A percentile compares a stretch with the other conserved stretches of the same genome.
Conservation (phyloP, 2,113 vertebrate species). For the Pterophyllum scalare region DNA sequence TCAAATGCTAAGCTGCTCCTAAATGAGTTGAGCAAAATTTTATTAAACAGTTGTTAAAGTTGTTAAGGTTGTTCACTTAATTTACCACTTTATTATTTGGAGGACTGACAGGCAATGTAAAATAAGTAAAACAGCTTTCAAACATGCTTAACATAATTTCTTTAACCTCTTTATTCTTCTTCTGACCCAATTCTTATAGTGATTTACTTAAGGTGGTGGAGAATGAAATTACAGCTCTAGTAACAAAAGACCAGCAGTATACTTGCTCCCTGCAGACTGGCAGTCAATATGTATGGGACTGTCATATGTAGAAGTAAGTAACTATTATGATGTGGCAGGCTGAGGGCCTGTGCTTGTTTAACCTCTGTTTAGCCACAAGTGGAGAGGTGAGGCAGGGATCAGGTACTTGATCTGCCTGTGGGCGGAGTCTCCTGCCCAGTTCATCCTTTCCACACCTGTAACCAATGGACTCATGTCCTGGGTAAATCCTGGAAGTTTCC, state of each 20-base stretch:
- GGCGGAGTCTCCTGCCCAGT: neutral
- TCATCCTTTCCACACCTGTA: neutral
- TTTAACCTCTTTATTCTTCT: neutral
- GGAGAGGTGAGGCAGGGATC: neutral
- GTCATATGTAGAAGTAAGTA: neutral
- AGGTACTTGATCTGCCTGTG: neutral
- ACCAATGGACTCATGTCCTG: neutral
- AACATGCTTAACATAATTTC: neutral
- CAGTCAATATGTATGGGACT: neutral
- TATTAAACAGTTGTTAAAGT: neutral
- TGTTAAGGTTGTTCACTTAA: neutral
- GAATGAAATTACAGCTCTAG: neutral
- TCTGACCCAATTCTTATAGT: neutral
- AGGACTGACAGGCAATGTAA: neutral
- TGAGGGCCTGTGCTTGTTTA: neutral
- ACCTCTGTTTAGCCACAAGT: neutral
- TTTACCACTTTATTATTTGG: constrained; percentile 1
- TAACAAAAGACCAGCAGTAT: neutral
- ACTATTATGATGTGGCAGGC: no score
- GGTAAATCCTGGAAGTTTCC: neutral
- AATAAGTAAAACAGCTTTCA: neutral
- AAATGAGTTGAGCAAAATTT: constrained; percentile 34
- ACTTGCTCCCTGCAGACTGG: neutral
- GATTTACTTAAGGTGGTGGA: neutral
- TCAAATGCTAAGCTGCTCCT: constrained; percentile 31